phyloP scores from a whole-genome alignment of 2,113 vertebrate species.

The Ovis aries region DNA sequence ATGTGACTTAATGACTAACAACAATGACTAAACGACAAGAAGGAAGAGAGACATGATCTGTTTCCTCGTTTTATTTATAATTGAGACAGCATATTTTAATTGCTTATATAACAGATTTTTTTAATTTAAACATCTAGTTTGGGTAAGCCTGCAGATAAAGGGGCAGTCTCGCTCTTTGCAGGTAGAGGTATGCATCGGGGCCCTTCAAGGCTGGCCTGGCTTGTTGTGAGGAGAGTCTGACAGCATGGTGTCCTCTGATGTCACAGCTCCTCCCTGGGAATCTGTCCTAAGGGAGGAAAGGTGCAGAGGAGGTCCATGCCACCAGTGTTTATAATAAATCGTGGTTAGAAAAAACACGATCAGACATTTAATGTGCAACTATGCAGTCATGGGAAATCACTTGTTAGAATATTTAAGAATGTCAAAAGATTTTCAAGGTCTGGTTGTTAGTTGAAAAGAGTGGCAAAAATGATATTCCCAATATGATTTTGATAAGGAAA shows the following conservation, averaged over 20 bases:
- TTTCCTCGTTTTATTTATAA: neutral
- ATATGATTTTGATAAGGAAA: neutral
- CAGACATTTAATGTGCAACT: neutral
- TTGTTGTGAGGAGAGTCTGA: neutral
- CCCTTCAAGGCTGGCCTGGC: neutral
- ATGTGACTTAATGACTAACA: neutral
- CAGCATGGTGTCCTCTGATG: neutral
- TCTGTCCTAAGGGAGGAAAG: neutral
- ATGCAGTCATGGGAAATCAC: neutral
- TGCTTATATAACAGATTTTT: neutral
- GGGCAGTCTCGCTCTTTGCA: neutral
- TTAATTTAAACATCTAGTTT: neutral
- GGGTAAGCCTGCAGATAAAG: neutral
- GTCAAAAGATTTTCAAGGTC: neutral
- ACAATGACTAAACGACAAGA: neutral
- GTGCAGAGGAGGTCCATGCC: fast-evolving
- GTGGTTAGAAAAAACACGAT: neutral
- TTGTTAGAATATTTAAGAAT: neutral
- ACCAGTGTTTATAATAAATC: neutral
- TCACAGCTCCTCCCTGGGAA: neutral
- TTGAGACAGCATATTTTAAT: neutral
- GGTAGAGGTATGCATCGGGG: fast-evolving
- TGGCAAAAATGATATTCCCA: neutral
- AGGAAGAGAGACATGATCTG: neutral
- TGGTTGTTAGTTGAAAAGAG: neutral